Base-by-base conservation (phyloP, 2,888 invertebrate species). In the Hemistola chrysoprasaria region DNA sequence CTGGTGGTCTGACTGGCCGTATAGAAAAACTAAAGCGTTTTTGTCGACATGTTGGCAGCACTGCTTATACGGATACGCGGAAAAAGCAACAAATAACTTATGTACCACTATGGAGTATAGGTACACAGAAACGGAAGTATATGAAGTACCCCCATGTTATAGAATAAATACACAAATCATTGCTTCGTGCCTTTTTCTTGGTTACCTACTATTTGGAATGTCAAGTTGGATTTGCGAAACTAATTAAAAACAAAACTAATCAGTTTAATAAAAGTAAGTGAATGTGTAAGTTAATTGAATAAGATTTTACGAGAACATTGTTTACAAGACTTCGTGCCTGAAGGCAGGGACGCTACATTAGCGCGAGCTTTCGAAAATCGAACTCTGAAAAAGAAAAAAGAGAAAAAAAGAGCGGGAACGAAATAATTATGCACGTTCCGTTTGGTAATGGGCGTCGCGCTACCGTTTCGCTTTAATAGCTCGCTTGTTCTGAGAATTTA, bases 361-460 rank as follows among this genome's bases (percentile, higher is more conserved):
- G 82, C 74, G 75, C 67, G 68, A 60, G 68, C 74, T 76, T 80
- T 79, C 82, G 76, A 81, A 85, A 82, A 79, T 80, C 79, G 77
- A 82, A 80, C 72, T 72, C 66, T 67, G 69, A 77, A 81, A 65
- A 72, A 71, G 69, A 78, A 78, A 81, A 75, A 72, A 71, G 69
- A 78, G 78, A 81, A 75, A 76, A 78, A 80, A 81, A 84, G 78
- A 74, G 78, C 78, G 82, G 82, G 83, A 86, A 87, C 86, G 81
- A 88, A 88, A 88, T 87, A 87, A 88, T 88, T 88, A 88, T 87
- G 75, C 82, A 86, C 86, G 86, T 86, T 86, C 84, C 80, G 81
- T 86, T 82, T 79, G 73, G 81, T 85, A 86, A 87, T 88, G 85
- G 77, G 80, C 76, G 78, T 80, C 78, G 81, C 74, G 86, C 86